Percentiles rank a stretch among this genome's conserved stretches.
Evolutionary conservation across 2,888 invertebrate genomes (phyloP).

Genomic region (Drosophila prostipennis): DNA sequence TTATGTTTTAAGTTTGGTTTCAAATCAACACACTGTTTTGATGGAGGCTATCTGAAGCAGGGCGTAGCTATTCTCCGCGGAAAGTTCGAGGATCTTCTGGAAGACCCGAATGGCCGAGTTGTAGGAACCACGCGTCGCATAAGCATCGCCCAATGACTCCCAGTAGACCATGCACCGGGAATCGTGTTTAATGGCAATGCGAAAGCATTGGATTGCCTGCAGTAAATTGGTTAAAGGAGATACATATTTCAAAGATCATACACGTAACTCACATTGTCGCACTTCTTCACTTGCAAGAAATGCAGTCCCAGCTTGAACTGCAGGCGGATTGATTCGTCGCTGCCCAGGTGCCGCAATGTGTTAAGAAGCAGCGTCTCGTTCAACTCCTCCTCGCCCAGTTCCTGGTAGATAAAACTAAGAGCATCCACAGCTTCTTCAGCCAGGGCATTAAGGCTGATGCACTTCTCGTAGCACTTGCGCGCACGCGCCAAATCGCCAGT

Average conservation of each 20-base stretch:
- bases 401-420: slow-evolving; percentile 90
- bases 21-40: slow-evolving; percentile 83
- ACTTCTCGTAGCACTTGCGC: slow-evolving; percentile 93
- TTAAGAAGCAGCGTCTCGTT: slow-evolving; percentile 80
- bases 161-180: slow-evolving; percentile 90
- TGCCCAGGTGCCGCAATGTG: slow-evolving; percentile 84
- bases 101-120: slow-evolving; percentile 95
- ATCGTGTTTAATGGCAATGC: slow-evolving; percentile 89
- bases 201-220: slow-evolving; percentile 90
- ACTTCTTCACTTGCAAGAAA: slow-evolving; percentile 90
- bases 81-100: slow-evolving; percentile 89
- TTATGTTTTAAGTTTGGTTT: neutral
- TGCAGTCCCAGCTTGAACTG: slow-evolving; percentile 93
- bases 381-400: slow-evolving; percentile 86
- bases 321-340: slow-evolving; percentile 88
- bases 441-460: slow-evolving; percentile 89
- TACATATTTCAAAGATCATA: neutral
- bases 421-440: slow-evolving; percentile 89
- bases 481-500: slow-evolving; percentile 89
- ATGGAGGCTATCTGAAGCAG: slow-evolving; percentile 91
- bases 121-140: slow-evolving; percentile 94
- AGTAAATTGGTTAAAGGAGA: neutral
- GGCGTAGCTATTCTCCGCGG: slow-evolving; percentile 88
- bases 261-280: slow-evolving; percentile 84
- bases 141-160: slow-evolving; percentile 96